These are phyloP conservation scores for Benthochromis sp. DNA, from an alignment of 2,113 vertebrate genomes.

Conservation along the genomic window DNA sequence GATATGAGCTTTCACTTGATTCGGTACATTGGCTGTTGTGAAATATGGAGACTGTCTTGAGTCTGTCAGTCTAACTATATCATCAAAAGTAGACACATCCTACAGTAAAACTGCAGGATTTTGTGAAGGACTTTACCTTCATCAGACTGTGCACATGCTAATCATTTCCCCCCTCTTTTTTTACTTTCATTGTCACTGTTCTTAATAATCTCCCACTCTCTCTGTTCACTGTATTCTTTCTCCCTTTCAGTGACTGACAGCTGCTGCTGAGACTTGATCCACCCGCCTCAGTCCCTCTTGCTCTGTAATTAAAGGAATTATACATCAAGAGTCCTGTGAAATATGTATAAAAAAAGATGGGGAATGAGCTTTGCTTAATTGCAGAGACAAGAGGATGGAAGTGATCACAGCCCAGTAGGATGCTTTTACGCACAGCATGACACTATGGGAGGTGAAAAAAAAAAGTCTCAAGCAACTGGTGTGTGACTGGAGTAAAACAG, in stretches of 20 bases:
- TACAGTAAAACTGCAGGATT: neutral
- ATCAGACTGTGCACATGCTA: neutral
- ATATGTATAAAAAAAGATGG: conserved; percentile 28
- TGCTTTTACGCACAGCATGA: conserved; percentile 18
- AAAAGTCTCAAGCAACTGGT: neutral
- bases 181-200: neutral
- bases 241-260: conserved; percentile 28
- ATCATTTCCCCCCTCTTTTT: neutral
- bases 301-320: conserved; percentile 56
- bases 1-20: neutral
- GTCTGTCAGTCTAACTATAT: neutral
- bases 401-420: conserved; percentile 41
- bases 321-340: conserved; percentile 45
- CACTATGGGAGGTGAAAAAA: neutral
- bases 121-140: neutral
- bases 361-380: conserved; percentile 42
- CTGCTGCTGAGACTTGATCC: conserved; percentile 33
- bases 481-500: neutral
- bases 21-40: neutral
- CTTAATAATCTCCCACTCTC: neutral
- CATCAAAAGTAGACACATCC: neutral
- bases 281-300: neutral
- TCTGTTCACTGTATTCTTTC: neutral
- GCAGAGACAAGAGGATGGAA: conserved; percentile 30
- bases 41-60: neutral